Base-by-base conservation (phyloP, 2,888 invertebrate genomes). In the Diaphora mendica region DNA sequence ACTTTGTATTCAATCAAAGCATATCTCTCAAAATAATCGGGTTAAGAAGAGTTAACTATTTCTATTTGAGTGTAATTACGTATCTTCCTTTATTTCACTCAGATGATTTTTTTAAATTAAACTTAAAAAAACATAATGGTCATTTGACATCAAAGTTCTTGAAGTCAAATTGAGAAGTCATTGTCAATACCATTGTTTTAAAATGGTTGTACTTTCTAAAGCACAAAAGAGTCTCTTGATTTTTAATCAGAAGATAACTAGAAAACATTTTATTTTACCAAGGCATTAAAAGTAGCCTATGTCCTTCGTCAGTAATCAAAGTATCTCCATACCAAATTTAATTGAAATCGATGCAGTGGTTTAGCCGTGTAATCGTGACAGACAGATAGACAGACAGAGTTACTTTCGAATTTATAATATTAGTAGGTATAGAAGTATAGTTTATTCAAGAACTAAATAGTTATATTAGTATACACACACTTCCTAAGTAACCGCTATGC, bases 1-100 rank as follows among this genome's bases (percentile, higher is more conserved):
- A 84, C 73, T 79, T 82, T 84, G 86, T 87, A 84, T 83, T 81
- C 79, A 82, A 83, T 76, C 74, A 80, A 87, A 81, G 85, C 87
- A 87, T 85, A 81, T 80, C 80, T 79, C 80, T 84, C 80, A 80
- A 87, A 82, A 79, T 80, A 79, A 80, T 83, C 74, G 59, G 75
- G 74, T 77, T 78, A 70, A 62, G 72, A 77, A 79, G 76, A 81
- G 15, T 7, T 44, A 44, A 78, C 79, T 82, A 81, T 79, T 85
- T 79, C 75, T 82, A 83, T 77, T 79, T 81, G 75, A 83, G 77
- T 77, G 66, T 71, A 64, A 39, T 17, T 30, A 55, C 33, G 20
- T 69, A 26, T 39, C n/a, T 55, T 30, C 17, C 23, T 69, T 17
- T 20, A 48, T 20, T 42, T 70, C 23, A 48, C 66, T 13, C 11